Conservation (phyloP, 30 jellyfish, hydroid and myxozoan genomes). For the Catostylus mosaicus region DNA sequence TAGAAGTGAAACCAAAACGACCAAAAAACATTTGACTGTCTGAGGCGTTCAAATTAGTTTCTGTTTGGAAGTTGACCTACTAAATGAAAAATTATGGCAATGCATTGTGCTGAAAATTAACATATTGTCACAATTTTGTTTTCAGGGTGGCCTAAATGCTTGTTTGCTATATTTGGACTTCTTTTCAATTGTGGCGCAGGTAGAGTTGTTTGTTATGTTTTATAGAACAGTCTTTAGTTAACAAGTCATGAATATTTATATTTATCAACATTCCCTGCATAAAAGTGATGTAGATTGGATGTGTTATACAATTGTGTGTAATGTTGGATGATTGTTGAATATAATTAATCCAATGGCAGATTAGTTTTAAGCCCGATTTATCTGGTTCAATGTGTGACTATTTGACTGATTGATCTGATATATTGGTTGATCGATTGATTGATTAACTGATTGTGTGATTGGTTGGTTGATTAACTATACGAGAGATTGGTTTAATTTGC, state of each 20-base stretch:
- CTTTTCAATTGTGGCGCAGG: constrained; percentile 98
- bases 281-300: not conserved
- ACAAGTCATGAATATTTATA: not conserved
- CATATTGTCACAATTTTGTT: too few relatives aligned
- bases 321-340: too few relatives aligned
- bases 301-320: too few relatives aligned
- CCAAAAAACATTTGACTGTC: too few relatives aligned
- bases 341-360: too few relatives aligned
- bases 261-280: not conserved
- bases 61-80: too few relatives aligned
- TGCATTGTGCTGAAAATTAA: too few relatives aligned
- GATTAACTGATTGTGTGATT: not conserved
- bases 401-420: not conserved
- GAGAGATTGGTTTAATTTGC: not conserved
- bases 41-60: too few relatives aligned
- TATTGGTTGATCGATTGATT: not conserved
- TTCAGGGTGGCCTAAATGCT: constrained; percentile 94
- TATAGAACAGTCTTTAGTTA: not conserved
- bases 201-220: not conserved
- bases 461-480: not conserved
- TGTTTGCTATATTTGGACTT: constrained; percentile 89
- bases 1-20: too few relatives aligned
- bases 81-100: too few relatives aligned
- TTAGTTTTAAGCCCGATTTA: not conserved
- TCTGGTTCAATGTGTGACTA: not conserved